Percentiles rank a stretch among this genome's conserved stretches.
These are phyloP conservation scores for Clostera curtula DNA, from an alignment of 2,888 invertebrate species.

Conservation along the genomic window DNA sequence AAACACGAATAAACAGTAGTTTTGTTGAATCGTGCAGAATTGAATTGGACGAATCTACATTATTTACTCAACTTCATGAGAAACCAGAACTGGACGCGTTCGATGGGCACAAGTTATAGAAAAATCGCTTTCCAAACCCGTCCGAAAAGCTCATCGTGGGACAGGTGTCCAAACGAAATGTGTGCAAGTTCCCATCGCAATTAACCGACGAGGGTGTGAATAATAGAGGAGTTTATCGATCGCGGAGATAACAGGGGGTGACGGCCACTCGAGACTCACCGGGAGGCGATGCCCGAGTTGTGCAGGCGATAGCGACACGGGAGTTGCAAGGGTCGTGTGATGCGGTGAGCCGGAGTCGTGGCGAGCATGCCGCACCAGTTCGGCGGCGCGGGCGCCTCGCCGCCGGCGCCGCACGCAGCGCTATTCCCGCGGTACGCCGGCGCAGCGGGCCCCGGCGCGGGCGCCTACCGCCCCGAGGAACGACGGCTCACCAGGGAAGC, in stretches of 20 bases:
- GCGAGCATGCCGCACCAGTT: slow-evolving; percentile 88
- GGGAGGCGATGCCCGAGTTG: slow-evolving; percentile 24
- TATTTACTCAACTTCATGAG: slow-evolving; percentile 6
- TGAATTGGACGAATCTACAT: slow-evolving; percentile 19
- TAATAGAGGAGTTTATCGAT: slow-evolving; percentile 69
- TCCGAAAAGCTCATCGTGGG: slow-evolving; percentile 81
- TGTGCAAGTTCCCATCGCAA: slow-evolving; percentile 70
- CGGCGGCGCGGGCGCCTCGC: slow-evolving; percentile 80
- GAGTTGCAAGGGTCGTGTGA: slow-evolving; percentile 21
- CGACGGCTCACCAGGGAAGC: slow-evolving; percentile 90
- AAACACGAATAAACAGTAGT: slow-evolving; percentile 53
- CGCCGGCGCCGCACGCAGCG: slow-evolving; percentile 75
- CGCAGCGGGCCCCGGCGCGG: slow-evolving; percentile 73
- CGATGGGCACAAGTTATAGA: slow-evolving; percentile 7
- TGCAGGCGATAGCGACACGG: too few relatives aligned
- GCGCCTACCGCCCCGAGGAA: slow-evolving; percentile 83
- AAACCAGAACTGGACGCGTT: slow-evolving; percentile 10
- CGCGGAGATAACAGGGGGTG: slow-evolving; percentile 31
- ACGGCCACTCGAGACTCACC: slow-evolving; percentile 25
- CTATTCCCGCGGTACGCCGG: slow-evolving; percentile 79
- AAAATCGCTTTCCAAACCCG: slow-evolving; percentile 65
- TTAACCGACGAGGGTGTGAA: slow-evolving; percentile 67
- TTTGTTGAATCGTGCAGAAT: slow-evolving; percentile 31
- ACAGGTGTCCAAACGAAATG: slow-evolving; percentile 87
- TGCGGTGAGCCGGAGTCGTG: slow-evolving; percentile 63